Evolutionary conservation across 2,888 invertebrate species (phyloP), one percentile per base, ranked within the genome.

Genomic region (Drosophila rubida): DNA sequence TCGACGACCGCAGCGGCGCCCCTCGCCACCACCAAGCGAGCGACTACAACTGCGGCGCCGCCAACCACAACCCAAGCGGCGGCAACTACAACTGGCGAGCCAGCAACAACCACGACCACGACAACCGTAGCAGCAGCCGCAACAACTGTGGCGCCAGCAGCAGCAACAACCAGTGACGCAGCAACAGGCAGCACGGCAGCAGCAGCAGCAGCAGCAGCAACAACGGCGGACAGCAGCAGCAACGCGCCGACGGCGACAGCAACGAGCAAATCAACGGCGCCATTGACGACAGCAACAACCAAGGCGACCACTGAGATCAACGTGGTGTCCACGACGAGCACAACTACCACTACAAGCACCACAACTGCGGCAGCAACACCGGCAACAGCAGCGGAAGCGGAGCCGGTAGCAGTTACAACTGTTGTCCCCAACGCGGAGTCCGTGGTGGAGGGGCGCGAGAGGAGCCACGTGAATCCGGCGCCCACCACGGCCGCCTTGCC

Each of bases 281-380:
- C 59, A 54, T 32, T 45, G 48, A 37, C 69, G 39, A 65, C 69
- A 42, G 57, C 77, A 58, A 55, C 63, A 9, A 16, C 42, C 41
- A 16, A 4, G 9, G 6, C 66, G 27, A 32, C 51, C 42, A 48
- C 48, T 35, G 49, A 49, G 16, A 48, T 48, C 46, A 32, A 41
- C 57, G 19, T 30, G n/a, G 30, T 59, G 27, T 32, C 32, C 4
- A n/a, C 32, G 4, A 32, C 32, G 5, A 22, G 51, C 4, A 51
- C 55, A n/a, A 49, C 49, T 5, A 32, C 48, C 42, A 35, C 53
- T 13, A 5, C 22, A 22, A 22, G 48, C 72, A 62, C 68, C 6
- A 25, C 68, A 27, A 19, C 73, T 8, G 45, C 71, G 22, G 54
- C 70, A n/a, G 42, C 51, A 13, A 55, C 69, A 51, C n/a, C 30